Evolutionary conservation across 2,113 vertebrate genomes (phyloP), one percentile per base, ranked within the genome.

Genomic region (Pycnonotus jocosus): DNA sequence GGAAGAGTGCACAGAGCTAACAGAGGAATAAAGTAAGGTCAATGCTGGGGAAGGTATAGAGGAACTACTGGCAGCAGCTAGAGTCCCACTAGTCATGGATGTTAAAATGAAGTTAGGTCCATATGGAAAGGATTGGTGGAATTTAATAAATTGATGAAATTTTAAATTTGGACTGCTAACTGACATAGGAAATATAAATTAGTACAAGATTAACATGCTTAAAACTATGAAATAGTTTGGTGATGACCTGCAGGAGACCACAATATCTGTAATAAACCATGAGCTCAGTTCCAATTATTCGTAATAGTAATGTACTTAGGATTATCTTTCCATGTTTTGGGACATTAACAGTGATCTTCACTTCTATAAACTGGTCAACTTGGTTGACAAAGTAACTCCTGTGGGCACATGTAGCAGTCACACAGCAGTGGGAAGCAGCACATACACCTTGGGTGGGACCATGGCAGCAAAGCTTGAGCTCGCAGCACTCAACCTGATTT

Each of bases 341-440:
- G 35, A 30, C 24, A 27, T 27, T 72, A 7, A 69, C 48, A 64
- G 21, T 65, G 48, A 57, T 30, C n/a, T 69, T 69, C 13, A 27
- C 28, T 62, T 89, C 56, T 35, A 24, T 27, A 33, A 88, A 45
- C 37, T 10, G 28, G 12, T 56, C 35, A 21, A 10, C 10, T 79
- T 48, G 15, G 11, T 79, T 72, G 50, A 35, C 47, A 30, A 40
- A 11, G 5, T 65, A n/a, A 48, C 25, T 62, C 51, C 61, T 71
- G 5, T 18, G 69, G 81, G 30, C 2, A 3, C 20, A 38, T 0
- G 1, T 11, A 51, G 28, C 47, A 82, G 54, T 18, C 37, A 47
- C 27, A 56, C 14, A 80, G 31, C 58, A 45, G 27, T 1, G 2
- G 50, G 12, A 66, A 78, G 53, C 38, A n/a, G 18, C 23, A 23